A percentile compares a stretch with the other conserved stretches of the same genome.
These are phyloP conservation scores for Nothobranchius furzeri DNA, from an alignment of 2,113 vertebrate species.

Conservation along the genomic window DNA sequence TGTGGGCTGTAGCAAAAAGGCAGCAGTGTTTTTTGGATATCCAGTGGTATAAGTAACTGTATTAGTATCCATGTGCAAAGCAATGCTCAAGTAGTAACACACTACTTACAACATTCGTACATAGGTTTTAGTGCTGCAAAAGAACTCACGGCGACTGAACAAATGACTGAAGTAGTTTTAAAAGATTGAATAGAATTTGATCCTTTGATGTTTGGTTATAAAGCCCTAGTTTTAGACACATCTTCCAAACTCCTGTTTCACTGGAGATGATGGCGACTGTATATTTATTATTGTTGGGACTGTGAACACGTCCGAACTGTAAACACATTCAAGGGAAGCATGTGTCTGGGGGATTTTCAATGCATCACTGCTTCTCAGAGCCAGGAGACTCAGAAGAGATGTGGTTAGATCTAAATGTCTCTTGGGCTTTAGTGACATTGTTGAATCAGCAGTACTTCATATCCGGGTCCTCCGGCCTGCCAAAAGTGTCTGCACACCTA, in stretches of 20 bases:
- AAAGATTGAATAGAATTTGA: not conserved
- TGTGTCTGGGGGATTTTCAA: conserved; percentile 3
- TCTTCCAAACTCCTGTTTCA: no score
- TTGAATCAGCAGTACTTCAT: conserved; percentile 35
- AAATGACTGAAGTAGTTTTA: not conserved
- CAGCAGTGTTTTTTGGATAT: not conserved
- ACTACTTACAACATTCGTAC: not conserved
- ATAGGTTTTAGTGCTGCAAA: no score
- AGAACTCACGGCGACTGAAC: no score
- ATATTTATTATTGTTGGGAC: not conserved
- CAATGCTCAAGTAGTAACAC: not conserved
- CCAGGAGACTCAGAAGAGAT: conserved; percentile 31
- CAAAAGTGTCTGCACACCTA: conserved; percentile 37
- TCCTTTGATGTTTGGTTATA: not conserved
- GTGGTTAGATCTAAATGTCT: conserved; percentile 19
- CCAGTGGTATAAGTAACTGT: not conserved
- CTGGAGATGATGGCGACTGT: no score
- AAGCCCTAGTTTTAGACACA: no score
- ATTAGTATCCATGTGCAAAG: not conserved
- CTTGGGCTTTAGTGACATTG: conserved; percentile 41
- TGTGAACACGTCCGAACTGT: conserved; percentile 9
- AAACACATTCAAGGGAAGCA: conserved; percentile 2
- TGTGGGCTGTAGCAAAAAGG: no score
- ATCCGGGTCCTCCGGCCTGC: conserved; percentile 24
- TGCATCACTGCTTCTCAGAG: conserved; percentile 21